Evolutionary conservation across 2,113 vertebrate species (phyloP), one percentile per base, ranked within the genome.

Genomic region (Ardeotis arabs): DNA sequence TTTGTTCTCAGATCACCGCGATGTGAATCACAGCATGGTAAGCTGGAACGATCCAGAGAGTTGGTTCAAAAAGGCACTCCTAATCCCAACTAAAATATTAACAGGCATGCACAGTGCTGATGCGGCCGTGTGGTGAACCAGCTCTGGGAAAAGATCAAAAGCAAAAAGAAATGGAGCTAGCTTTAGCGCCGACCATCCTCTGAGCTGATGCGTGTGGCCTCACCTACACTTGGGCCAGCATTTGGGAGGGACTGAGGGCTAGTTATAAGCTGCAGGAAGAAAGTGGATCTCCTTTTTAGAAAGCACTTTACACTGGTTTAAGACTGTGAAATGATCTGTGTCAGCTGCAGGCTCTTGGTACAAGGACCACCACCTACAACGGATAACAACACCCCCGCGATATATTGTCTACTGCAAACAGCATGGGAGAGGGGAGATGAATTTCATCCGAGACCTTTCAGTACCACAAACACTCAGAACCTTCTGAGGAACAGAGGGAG

Each of bases 341-440:
- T 52, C 25, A 49, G 41, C 56, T 63, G 20, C 37, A n/a, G 55
- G 52, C 33, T 84, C 50, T 49, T 6, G 10, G 50, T 58, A 64
- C 12, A 23, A 41, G 78, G 47, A 58, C n/a, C 20, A 35, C 25
- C 15, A 74, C 45, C 60, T 64, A 25, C 44, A 78, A 8, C 1
- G 14, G 75, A 19, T 41, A 7, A 66, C 47, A 67, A 60, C 13
- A 18, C 1, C 5, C 18, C 2, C 4, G 3, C 6, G 16, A 0
- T 4, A 7, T 23, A 39, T 0, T 23, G 27, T 23, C 55, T 78
- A 21, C 31, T 60, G 67, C 55, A 62, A 41, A 58, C 6, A 45
- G 66, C 59, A 7, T 1, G 23, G 55, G 41, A 49, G 41, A 3
- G 2, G 27, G 76, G 81, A 69, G 11, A 37, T 3, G 12, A 33